Percentiles rank a stretch among this genome's conserved stretches.
Conservation (phyloP, 1,140 invertebrate genomes). For the Pseudoatta argentina region DNA sequence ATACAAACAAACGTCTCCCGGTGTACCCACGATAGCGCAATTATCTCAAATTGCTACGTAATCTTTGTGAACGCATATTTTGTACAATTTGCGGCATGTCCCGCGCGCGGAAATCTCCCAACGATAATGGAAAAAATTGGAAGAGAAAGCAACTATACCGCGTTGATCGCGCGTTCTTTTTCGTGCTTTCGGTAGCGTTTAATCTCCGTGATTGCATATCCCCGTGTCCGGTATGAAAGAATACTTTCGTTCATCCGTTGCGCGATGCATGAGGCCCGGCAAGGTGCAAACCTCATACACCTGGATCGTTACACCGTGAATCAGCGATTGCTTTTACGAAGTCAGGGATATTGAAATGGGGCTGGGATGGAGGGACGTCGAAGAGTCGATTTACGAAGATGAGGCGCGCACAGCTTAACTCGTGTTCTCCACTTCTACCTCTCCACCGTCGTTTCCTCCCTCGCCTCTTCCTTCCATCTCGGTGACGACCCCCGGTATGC, state of each 20-base stretch:
- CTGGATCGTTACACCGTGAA: conserved; percentile 76
- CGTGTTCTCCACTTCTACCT: conserved; percentile 63
- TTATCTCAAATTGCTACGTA: conserved; percentile 58
- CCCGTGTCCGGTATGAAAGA: conserved; percentile 59
- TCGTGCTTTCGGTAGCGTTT: conserved; percentile 64
- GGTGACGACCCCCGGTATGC: conserved; percentile 61
- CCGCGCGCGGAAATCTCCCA: conserved; percentile 39
- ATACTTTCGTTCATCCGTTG: conserved; percentile 63
- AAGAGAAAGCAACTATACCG: conserved; percentile 26
- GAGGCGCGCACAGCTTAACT: conserved; percentile 73
- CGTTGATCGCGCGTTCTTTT: conserved; percentile 48
- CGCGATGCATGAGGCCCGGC: conserved; percentile 76
- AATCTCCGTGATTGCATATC: conserved; percentile 65
- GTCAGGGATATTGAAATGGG: conserved; percentile 75
- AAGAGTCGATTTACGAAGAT: conserved; percentile 77
- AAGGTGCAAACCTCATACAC: conserved; percentile 76
- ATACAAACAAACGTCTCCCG: conserved; percentile 9
- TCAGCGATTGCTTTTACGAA: conserved; percentile 76
- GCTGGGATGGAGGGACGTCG: conserved; percentile 68
- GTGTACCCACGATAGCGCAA: conserved; percentile 19
- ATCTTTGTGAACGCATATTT: conserved; percentile 40
- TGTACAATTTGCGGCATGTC: background rate
- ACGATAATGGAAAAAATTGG: conserved; percentile 17
- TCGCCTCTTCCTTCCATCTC: background rate
- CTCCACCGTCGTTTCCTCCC: conserved; percentile 5